Percentiles rank a stretch among this genome's conserved stretches.
Evolutionary conservation across 1,140 invertebrate genomes (phyloP).

Genomic region (Lucilia cuprina): DNA sequence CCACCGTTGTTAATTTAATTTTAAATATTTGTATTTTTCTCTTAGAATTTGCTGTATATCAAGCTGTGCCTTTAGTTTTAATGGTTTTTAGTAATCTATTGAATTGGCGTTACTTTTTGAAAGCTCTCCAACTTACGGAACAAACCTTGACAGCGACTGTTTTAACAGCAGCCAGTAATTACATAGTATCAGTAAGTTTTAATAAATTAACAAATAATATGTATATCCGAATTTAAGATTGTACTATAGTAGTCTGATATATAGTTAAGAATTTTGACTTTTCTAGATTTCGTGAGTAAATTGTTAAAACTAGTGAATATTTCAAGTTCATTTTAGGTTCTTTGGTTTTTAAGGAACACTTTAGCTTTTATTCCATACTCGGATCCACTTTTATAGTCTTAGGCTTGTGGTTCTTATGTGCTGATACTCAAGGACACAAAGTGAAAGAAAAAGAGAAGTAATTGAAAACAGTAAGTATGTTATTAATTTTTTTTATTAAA

Average conservation of each 20-base stretch:
- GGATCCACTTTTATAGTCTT: constrained; percentile 51
- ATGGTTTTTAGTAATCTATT: constrained; percentile 67
- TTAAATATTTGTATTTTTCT: neutral
- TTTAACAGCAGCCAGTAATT: constrained; percentile 67
- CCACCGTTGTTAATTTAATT: no score
- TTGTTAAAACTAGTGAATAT: neutral
- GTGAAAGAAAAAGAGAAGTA: no score
- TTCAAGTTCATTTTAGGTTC: constrained; percentile 52
- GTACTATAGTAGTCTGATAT: no score
- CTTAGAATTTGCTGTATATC: constrained; percentile 44
- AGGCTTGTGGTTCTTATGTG: constrained; percentile 56
- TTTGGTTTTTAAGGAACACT: constrained; percentile 47
- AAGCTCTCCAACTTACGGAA: constrained; percentile 64
- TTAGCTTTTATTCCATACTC: constrained; percentile 46
- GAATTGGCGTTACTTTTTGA: constrained; percentile 68
- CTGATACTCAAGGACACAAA: neutral
- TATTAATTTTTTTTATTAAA: no score
- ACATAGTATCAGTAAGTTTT: constrained; percentile 66
- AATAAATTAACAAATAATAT: neutral
- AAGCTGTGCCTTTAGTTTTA: constrained; percentile 52
- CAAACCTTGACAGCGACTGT: constrained; percentile 68
- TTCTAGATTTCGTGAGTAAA: no score
- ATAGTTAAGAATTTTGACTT: no score
- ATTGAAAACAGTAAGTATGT: no score
- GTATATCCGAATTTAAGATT: no score